Conservation (phyloP, 2,113 vertebrate species). For the Notiomystis cincta region DNA sequence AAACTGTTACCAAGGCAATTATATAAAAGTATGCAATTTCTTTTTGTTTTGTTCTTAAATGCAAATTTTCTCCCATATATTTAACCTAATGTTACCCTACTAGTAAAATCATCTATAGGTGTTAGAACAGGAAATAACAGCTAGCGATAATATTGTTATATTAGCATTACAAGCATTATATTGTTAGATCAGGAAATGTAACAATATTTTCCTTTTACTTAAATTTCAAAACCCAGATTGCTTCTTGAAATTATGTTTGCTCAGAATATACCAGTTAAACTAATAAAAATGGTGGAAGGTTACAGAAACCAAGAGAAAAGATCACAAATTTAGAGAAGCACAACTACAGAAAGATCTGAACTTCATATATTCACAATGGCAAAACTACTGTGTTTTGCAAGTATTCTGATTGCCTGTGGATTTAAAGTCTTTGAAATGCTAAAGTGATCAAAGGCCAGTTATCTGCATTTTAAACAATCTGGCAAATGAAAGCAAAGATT, state of each 20-base stretch:
- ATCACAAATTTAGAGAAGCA: neutral
- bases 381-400: neutral
- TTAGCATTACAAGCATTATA: neutral
- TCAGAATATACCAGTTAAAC: neutral
- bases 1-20: neutral
- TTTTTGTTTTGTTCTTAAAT: neutral
- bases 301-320: neutral
- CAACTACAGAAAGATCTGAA: neutral
- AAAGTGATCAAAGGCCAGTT: neutral
- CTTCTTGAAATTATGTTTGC: neutral
- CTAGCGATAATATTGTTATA: neutral
- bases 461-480: neutral
- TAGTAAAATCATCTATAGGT: neutral
- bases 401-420: neutral
- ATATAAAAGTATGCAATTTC: neutral
- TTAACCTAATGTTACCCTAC: neutral
- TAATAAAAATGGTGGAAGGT: neutral
- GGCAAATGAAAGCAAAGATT: neutral
- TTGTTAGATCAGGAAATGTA: neutral
- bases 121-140: neutral
- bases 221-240: neutral
- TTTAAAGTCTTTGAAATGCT: neutral
- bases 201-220: neutral
- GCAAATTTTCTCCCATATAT: neutral
- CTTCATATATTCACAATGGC: neutral